A percentile compares a stretch with the other conserved stretches of the same genome.
phyloP scores from a whole-genome alignment of 2,113 vertebrate species.

The Mastomys coucha region DNA sequence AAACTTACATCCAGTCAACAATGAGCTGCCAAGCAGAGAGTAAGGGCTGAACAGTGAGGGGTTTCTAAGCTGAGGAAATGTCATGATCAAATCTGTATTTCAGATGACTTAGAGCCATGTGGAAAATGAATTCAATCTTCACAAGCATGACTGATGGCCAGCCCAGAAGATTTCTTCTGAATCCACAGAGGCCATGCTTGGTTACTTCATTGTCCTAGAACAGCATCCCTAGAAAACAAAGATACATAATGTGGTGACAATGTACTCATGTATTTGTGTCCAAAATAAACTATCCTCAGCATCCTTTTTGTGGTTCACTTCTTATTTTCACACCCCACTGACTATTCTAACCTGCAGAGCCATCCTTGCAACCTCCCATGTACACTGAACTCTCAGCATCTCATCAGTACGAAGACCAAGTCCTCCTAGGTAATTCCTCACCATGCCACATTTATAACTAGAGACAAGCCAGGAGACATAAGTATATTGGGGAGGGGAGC shows the following conservation, averaged over 20 bases:
- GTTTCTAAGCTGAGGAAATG: background rate
- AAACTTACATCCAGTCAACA: background rate
- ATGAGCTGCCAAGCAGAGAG: background rate
- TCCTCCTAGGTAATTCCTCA: background rate
- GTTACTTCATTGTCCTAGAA: background rate
- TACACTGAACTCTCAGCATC: background rate
- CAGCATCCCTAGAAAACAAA: background rate
- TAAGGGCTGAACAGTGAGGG: background rate
- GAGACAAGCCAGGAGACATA: background rate
- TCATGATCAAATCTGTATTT: slow-evolving; percentile 5
- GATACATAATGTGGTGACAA: background rate
- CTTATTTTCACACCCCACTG: background rate
- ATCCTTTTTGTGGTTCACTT: background rate
- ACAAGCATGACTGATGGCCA: background rate
- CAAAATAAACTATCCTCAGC: slow-evolving; percentile 38
- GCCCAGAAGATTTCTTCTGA: background rate
- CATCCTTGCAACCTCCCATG: no score
- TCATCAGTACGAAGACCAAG: background rate
- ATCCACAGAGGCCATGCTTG: background rate
- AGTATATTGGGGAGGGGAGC: background rate
- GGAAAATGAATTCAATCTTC: accelerated
- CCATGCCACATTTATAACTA: background rate
- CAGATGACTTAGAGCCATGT: accelerated
- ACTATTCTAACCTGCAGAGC: background rate
- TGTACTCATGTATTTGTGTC: background rate